These are phyloP conservation scores for Abrostola tripartita DNA, from an alignment of 2,888 invertebrate species.

Conservation along the genomic window DNA sequence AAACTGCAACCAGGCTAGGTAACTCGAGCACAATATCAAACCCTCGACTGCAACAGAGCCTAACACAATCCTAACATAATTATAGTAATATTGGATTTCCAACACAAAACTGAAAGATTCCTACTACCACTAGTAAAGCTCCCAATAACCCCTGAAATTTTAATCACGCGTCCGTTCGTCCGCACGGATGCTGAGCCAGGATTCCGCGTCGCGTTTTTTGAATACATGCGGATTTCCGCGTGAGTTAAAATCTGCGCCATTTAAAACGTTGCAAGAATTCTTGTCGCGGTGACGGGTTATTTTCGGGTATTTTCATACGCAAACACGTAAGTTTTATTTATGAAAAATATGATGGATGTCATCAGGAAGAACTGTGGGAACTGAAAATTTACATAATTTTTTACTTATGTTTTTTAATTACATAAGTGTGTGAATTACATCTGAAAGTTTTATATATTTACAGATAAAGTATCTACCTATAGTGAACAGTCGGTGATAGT, in stretches of 20 bases:
- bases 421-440: no score
- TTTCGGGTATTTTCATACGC: not conserved
- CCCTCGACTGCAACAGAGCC: no score
- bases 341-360: not conserved
- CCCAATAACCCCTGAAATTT: constrained; percentile 61
- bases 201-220: constrained; percentile 54
- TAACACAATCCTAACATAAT: not conserved
- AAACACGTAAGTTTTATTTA: not conserved
- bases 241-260: constrained; percentile 41
- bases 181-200: constrained; percentile 21
- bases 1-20: no score
- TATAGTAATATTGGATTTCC: not conserved
- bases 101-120: constrained; percentile 16
- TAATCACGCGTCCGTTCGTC: constrained; percentile 52
- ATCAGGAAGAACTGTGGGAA: no score
- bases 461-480: no score
- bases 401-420: no score
- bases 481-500: no score
- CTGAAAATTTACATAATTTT: no score
- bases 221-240: constrained; percentile 50
- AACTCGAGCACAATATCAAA: no score
- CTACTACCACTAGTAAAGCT: constrained; percentile 10
- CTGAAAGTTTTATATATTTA: no score
- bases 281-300: constrained; percentile 4
- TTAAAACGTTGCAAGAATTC: constrained; percentile 36